Evolutionary conservation across 1,140 invertebrate genomes (phyloP).

Genomic region (Leptestheria dahalacensis): DNA sequence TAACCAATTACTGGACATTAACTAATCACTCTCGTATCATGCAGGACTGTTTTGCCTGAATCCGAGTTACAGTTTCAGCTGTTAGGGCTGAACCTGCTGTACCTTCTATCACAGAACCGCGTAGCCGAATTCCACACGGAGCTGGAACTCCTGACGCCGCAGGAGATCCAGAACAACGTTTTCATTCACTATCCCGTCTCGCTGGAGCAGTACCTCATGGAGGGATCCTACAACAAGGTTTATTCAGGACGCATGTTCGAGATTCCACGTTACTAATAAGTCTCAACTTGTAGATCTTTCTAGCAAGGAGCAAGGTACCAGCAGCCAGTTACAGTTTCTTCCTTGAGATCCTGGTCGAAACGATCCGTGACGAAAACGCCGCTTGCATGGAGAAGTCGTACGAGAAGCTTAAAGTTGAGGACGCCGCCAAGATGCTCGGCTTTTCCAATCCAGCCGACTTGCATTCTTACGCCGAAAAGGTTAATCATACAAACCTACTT

Average conservation of each 20-base stretch:
- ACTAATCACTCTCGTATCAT: slow-evolving; percentile 23
- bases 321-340: slow-evolving; percentile 91
- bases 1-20: slow-evolving; percentile 6
- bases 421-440: slow-evolving; percentile 81
- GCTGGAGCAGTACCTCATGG: slow-evolving; percentile 97
- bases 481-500: slow-evolving; percentile 9
- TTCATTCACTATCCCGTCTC: slow-evolving; percentile 91
- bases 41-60: slow-evolving; percentile 61
- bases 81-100: slow-evolving; percentile 85
- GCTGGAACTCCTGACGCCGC: slow-evolving; percentile 81
- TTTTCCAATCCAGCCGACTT: slow-evolving; percentile 58
- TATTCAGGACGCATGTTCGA: neutral
- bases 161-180: slow-evolving; percentile 80
- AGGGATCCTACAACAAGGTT: slow-evolving; percentile 96
- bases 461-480: slow-evolving; percentile 23
- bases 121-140: slow-evolving; percentile 98
- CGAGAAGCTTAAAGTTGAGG: slow-evolving; percentile 68
- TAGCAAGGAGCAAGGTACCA: slow-evolving; percentile 86
- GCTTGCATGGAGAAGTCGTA: slow-evolving; percentile 94
- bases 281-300: slow-evolving; percentile 45
- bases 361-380: slow-evolving; percentile 90
- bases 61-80: slow-evolving; percentile 91
- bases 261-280: neutral
- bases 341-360: slow-evolving; percentile 90
- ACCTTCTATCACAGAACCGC: slow-evolving; percentile 87